Base-by-base conservation (phyloP, 2,888 invertebrate genomes). In the Euzetes globulus region DNA sequence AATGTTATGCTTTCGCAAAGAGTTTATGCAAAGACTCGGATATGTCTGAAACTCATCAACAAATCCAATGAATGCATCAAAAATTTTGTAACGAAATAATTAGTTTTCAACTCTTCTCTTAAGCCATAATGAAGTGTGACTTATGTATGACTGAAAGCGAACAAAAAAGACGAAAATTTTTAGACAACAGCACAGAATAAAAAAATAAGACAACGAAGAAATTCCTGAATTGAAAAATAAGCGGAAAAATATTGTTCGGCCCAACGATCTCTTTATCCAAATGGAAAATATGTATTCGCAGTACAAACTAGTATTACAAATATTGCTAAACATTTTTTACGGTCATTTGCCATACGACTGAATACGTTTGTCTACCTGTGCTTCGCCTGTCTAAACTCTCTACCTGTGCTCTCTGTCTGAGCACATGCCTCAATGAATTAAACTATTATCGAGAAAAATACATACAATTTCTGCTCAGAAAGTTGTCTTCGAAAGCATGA, bases 341-440 rank as follows among this genome's bases (percentile, higher is more conserved):
- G 27, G 70, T 70, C 70, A 70, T 70, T 70, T 47, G 47, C 13
- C 47, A 70, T 41, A 70, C 25, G 22, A 55, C 9, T 55, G 55
- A 22, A 27, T 27, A 17, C 37, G 19, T 17, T 50, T n/a, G 19
- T 19, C n/a, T 50, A 50, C 50, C 58, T 13, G 13, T 41, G 41
- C 41, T 13, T 41, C 11, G 11, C 7, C 41, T 41, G 9, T 41
- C 9, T 41, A 41, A 41, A 9, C n/a, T 41, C 41, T 41, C 41
- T 29, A 58, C 58, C 55, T 55, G 55, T 19, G 58, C 58, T 22
- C 29, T 7, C 58, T 27, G 13, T 27, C 33, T 60, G 45, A 17
- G 22, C 70, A 47, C 47, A 70, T 41, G 70, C 45, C 25, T 70
- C 25, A 70, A 25, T 70, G 70, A 70, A 70, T 70, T 70, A 70